Evolutionary conservation across 2,113 vertebrate species (phyloP), one percentile per base, ranked within the genome.

Genomic region (Larimichthys crocea): DNA sequence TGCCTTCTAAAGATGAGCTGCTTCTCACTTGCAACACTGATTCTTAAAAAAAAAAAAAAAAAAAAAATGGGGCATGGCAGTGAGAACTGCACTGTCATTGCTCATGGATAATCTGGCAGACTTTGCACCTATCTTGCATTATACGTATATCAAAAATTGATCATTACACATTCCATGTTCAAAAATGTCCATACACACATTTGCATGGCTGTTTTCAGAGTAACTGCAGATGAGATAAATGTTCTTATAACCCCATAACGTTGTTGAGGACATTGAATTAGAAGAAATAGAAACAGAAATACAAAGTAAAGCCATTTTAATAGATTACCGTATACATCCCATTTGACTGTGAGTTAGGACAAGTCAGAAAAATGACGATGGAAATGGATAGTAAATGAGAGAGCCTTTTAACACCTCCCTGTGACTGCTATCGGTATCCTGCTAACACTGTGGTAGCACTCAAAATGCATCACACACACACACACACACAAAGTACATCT

Each of bases 321-420:
- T 3, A 56, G 5, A 59, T 15, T 8, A 59, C 44, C 8, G 59
- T 8, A 44, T 40, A 5, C 11, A 50, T 75, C 40, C 31, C n/a
- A 61, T 68, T 40, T 74, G 2, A 82, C 66, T 4, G 10, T 17
- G 22, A 56, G 15, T 70, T 44, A 22, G 29, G 52, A 24, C 20
- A 71, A 26, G 11, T 56, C 49, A 61, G 3, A 68, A 50, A 29
- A 67, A 42, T 0, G 5, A 31, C 2, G 4, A 40, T 59, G 0
- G 12, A 74, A 72, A 68, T 31, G 11, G 60, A 16, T 71, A 10
- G 57, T 56, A 65, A 19, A 67, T n/a, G 4, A 55, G 29, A 56
- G 3, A 57, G 44, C 22, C 35, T 85, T 78, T 79, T 67, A 62
- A 57, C 40, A 16, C 35, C 52, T 69, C 61, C n/a, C 26, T 53